Evolutionary conservation across 2,888 invertebrate genomes (phyloP).

Genomic region (Pelosia muscerda): DNA sequence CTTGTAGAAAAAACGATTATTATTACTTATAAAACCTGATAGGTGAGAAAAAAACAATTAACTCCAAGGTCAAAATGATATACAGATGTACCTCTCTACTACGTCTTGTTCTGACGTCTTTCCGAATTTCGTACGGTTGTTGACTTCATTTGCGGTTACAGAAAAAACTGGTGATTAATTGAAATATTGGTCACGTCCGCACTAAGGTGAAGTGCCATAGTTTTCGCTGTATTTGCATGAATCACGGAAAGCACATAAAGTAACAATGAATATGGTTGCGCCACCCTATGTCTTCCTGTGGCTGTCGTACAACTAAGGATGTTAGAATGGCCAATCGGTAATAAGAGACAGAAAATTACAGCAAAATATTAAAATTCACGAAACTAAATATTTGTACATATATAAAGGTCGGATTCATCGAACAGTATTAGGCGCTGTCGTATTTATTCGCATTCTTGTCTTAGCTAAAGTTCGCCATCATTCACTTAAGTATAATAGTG

Average conservation of each 20-base stretch:
- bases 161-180: constrained; percentile 29
- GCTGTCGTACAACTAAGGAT: neutral
- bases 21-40: neutral
- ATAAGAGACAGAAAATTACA: neutral
- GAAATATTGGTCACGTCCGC: neutral
- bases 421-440: neutral
- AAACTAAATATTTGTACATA: too few relatives aligned
- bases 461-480: neutral
- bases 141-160: constrained; percentile 27
- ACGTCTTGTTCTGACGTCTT: constrained; percentile 2
- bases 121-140: constrained; percentile 32
- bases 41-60: neutral
- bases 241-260: neutral
- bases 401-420: too few relatives aligned
- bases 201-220: neutral
- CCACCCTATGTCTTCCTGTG: neutral
- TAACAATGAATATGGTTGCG: neutral
- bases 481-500: too few relatives aligned
- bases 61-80: neutral
- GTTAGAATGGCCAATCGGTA: neutral
- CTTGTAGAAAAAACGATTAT: neutral
- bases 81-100: neutral
- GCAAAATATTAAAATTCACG: too few relatives aligned
- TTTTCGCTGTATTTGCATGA: neutral
- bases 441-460: neutral